phyloP scores from a whole-genome alignment of 1,140 invertebrate species.

The Marisa cornuarietis region DNA sequence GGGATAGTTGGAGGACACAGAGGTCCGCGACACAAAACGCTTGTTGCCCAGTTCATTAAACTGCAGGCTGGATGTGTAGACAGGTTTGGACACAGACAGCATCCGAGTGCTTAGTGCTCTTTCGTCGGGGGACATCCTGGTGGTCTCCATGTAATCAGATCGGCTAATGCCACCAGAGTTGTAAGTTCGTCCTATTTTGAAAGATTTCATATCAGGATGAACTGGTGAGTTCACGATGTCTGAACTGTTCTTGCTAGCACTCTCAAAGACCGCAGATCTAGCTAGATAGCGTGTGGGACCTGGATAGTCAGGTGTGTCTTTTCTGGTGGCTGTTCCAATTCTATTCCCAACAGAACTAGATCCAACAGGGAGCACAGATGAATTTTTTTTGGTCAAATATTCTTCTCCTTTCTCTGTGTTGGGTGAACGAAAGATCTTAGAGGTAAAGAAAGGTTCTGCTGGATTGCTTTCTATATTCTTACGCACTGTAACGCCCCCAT shows the following conservation, averaged over 20 bases:
- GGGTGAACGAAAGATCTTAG: conserved; percentile 19
- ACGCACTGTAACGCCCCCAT: conserved; percentile 10
- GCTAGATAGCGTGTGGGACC: too few species aligned
- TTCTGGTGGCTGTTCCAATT: too few species aligned
- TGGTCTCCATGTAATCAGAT: background rate
- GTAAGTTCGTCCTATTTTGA: background rate
- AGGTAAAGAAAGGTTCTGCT: conserved; percentile 21
- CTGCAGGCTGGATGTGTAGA: conserved; percentile 20
- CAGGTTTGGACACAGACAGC: conserved; percentile 26
- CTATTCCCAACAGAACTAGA: conserved; percentile 10
- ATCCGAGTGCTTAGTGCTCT: conserved; percentile 16
- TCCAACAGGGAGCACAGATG: background rate
- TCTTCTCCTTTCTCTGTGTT: conserved; percentile 2
- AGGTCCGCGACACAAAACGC: conserved; percentile 52
- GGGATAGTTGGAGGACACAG: conserved; percentile 52
- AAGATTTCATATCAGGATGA: background rate
- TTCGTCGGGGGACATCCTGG: background rate
- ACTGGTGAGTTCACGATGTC: background rate
- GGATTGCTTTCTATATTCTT: background rate
- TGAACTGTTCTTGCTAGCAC: too few species aligned
- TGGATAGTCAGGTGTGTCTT: too few species aligned
- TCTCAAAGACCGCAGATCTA: too few species aligned
- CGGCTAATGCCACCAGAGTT: background rate
- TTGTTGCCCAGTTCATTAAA: conserved; percentile 26
- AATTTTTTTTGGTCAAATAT: conserved; percentile 5